Evolutionary conservation across 2,113 vertebrate species (phyloP).

Genomic region (Andinoacara biseriatus): DNA sequence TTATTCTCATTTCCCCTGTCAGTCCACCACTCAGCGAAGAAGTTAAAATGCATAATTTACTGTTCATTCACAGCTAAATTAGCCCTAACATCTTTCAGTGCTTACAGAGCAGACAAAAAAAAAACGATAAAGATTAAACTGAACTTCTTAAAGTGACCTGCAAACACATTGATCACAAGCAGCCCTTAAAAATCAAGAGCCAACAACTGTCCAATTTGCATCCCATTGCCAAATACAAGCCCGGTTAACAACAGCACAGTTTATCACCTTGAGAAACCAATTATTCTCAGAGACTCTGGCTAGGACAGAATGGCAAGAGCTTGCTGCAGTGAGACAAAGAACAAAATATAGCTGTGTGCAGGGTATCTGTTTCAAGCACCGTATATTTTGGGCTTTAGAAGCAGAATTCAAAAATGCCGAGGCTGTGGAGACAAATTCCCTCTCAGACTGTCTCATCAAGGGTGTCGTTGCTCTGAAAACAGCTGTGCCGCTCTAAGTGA

Average conservation of each 20-base stretch:
- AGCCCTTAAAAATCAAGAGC: neutral
- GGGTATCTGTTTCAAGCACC: neutral
- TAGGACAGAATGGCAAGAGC: neutral
- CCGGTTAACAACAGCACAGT: neutral
- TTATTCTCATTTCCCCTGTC: neutral
- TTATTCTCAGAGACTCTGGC: neutral
- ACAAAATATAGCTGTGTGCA: constrained; percentile 4
- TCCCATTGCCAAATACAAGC: neutral
- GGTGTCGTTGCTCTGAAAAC: neutral
- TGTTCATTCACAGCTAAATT: neutral
- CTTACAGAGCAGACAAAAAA: neutral
- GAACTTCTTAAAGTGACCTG: neutral
- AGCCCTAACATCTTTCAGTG: neutral
- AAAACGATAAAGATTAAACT: neutral
- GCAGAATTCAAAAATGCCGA: neutral
- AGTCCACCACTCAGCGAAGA: neutral
- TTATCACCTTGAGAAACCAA: neutral
- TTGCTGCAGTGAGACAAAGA: neutral
- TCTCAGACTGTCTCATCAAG: neutral
- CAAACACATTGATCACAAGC: neutral
- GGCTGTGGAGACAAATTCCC: neutral
- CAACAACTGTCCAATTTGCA: constrained; percentile 2
- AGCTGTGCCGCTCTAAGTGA: neutral
- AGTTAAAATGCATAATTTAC: neutral
- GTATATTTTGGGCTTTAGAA: neutral